These are phyloP conservation scores for Sceliomorpha sp. DNA, from an alignment of 2,888 invertebrate species.

Conservation along the genomic window DNA sequence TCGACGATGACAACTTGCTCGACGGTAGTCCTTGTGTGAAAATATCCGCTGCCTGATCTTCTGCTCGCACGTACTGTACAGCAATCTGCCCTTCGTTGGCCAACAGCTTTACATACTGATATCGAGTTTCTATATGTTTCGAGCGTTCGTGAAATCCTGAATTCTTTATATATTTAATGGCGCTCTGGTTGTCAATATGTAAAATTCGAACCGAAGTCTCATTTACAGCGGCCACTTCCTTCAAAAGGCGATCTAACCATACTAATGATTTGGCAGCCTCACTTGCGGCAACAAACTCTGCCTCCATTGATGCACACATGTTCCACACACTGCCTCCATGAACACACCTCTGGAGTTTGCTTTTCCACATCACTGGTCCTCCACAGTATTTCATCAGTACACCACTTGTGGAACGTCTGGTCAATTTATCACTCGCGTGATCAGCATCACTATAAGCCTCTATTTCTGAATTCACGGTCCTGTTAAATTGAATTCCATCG, in stretches of 20 bases:
- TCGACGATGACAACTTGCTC: neutral
- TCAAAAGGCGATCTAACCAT: conserved; percentile 29
- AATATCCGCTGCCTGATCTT: conserved; percentile 27
- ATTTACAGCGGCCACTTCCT: conserved; percentile 13
- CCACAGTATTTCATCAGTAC: conserved; percentile 30
- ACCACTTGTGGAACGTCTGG: conserved; percentile 44
- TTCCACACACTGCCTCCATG: too few relatives aligned
- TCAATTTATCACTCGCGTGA: conserved; percentile 39
- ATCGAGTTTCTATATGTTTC: conserved; percentile 31
- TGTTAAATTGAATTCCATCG: conserved; percentile 27
- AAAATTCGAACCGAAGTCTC: conserved; percentile 5
- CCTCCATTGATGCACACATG: conserved; percentile 28
- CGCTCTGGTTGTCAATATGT: conserved; percentile 25
- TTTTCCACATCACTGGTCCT: conserved; percentile 46
- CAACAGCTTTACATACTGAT: conserved; percentile 32
- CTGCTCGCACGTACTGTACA: conserved; percentile 19
- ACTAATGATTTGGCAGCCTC: conserved; percentile 30
- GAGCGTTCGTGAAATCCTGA: conserved; percentile 27
- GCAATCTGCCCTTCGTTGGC: conserved; percentile 11
- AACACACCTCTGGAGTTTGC: conserved; percentile 41
- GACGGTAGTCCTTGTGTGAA: conserved; percentile 18
- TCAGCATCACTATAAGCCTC: conserved; percentile 47
- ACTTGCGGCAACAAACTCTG: conserved; percentile 36
- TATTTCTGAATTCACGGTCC: neutral
- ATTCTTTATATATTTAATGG: conserved; percentile 35